phyloP scores from a whole-genome alignment of 2,797 vertebrate genomes.

The Corythornis leucogaster region DNA sequence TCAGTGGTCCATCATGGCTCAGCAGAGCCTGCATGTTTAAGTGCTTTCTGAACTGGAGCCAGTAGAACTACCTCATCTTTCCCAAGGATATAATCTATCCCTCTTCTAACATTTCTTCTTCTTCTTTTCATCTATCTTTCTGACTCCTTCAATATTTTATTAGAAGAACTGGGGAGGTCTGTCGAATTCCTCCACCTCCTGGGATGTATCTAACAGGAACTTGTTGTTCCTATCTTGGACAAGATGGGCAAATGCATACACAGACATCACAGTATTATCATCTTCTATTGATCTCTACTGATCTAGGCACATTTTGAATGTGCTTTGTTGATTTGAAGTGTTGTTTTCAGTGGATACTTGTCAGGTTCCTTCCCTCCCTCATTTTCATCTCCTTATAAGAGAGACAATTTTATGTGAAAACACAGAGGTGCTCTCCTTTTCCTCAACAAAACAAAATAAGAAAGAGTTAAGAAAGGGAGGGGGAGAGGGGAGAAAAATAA shows the following conservation, averaged over 20 bases:
- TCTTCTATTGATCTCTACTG: conserved; percentile 44
- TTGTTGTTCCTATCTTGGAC: conserved; percentile 1
- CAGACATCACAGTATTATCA: conserved; percentile 49
- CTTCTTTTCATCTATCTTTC: background rate
- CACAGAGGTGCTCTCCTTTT: background rate
- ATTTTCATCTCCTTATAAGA: conserved; percentile 17
- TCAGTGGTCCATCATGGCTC: background rate
- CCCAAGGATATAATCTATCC: background rate
- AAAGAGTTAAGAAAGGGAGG: background rate
- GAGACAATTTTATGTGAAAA: conserved; percentile 7
- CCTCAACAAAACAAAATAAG: background rate
- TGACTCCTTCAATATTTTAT: background rate
- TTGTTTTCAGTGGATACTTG: conserved; percentile 38
- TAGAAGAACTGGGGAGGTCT: background rate
- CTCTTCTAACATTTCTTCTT: background rate
- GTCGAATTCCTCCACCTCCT: background rate
- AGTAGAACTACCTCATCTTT: background rate
- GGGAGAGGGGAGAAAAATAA: background rate
- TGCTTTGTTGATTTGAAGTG: conserved; percentile 40
- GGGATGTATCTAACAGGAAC: background rate
- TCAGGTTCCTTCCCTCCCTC: conserved; percentile 12
- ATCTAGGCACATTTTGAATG: background rate
- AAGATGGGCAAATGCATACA: conserved; percentile 18
- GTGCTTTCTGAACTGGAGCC: background rate
- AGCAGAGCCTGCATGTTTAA: background rate